A percentile compares a stretch with the other conserved stretches of the same genome.
Evolutionary conservation across 2,888 invertebrate genomes (phyloP).

Genomic region (Torymus aiolomorphi): DNA sequence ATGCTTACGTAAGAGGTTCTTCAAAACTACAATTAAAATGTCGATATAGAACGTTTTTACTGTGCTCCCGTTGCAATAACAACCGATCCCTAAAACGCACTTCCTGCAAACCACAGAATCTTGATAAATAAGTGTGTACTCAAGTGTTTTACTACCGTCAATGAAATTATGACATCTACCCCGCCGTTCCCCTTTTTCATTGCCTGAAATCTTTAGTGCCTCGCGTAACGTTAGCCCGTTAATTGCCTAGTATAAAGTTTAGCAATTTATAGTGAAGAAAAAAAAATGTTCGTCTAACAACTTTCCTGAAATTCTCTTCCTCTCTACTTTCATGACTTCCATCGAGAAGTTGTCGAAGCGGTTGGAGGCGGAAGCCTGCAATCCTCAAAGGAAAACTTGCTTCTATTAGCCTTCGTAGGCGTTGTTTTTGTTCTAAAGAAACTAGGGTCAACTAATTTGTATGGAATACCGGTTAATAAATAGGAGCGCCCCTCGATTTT

Average conservation of each 20-base stretch:
- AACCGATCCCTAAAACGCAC: too few relatives aligned
- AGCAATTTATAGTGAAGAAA: constrained; percentile 8
- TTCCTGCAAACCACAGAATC: too few relatives aligned
- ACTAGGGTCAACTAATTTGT: not conserved
- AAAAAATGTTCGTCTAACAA: not conserved
- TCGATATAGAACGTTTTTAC: too few relatives aligned
- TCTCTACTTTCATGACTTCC: constrained; percentile 16
- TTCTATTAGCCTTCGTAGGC: too few relatives aligned
- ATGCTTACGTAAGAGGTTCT: too few relatives aligned
- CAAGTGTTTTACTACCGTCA: too few relatives aligned
- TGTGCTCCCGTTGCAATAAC: too few relatives aligned
- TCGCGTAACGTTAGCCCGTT: not conserved
- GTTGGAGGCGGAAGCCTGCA: not conserved
- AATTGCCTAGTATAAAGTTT: constrained; percentile 16
- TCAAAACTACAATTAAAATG: too few relatives aligned
- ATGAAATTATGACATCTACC: too few relatives aligned
- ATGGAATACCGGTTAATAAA: not conserved
- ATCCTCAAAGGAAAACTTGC: constrained; percentile 3
- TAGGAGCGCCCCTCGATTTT: too few relatives aligned
- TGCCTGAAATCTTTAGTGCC: not conserved
- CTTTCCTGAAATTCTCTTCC: constrained; percentile 3
- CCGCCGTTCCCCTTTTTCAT: too few relatives aligned
- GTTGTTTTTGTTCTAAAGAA: not conserved
- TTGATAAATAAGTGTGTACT: too few relatives aligned
- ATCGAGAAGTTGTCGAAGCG: constrained; percentile 5